Evolutionary conservation across 1,140 invertebrate genomes (phyloP).

Genomic region (Oedothorax gibbosus): DNA sequence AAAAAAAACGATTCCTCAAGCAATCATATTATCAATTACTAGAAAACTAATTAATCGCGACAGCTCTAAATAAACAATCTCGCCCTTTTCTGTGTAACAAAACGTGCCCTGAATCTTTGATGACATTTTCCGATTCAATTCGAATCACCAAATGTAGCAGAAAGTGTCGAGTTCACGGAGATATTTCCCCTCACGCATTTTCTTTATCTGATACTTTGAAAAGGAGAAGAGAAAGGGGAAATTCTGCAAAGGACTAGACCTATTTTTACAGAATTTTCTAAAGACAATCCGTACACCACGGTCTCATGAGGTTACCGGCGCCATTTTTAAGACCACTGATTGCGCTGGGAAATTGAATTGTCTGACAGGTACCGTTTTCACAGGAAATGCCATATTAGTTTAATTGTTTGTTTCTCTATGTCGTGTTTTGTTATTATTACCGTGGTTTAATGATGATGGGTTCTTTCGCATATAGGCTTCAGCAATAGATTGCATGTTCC

Average conservation of each 20-base stretch:
- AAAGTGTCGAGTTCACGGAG: no score
- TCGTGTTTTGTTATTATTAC: no score
- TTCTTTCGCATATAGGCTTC: no score
- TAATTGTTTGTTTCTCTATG: no score
- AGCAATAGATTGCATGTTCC: no score
- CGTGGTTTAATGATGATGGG: no score
- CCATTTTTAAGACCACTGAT: slow-evolving; percentile 36
- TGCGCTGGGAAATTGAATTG: slow-evolving; percentile 41
- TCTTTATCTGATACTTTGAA: no score
- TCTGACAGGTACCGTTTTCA: slow-evolving; percentile 5
- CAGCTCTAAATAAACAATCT: slow-evolving; percentile 5
- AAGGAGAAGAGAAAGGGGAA: no score
- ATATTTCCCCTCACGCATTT: no score
- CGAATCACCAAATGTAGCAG: background rate
- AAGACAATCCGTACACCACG: background rate
- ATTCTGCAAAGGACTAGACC: background rate
- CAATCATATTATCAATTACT: slow-evolving; percentile 36
- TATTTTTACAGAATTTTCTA: background rate
- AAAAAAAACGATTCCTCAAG: background rate
- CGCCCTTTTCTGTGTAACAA: background rate
- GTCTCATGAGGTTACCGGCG: background rate
- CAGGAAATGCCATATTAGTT: background rate
- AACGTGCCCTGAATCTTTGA: slow-evolving; percentile 36
- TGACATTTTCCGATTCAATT: slow-evolving; percentile 12
- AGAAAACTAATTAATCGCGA: slow-evolving; percentile 40